Evolutionary conservation across 2,113 vertebrate species (phyloP), one percentile per base, ranked within the genome.

Genomic region (Sula dactylatra): DNA sequence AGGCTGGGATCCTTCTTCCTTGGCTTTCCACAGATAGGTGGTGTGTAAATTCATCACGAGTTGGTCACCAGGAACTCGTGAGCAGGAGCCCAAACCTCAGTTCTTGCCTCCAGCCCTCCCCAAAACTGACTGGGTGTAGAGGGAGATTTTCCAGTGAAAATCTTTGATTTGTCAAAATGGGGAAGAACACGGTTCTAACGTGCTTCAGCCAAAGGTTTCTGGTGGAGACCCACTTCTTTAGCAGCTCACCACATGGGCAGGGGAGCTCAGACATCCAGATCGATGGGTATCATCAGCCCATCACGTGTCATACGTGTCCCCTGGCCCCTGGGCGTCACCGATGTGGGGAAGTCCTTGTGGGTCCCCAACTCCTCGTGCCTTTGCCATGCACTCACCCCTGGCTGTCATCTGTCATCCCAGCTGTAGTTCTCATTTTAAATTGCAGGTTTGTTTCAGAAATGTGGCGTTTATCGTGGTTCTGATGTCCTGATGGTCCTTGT

Each of bases 301-400:
- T 49, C 64, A 9, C 0, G 3, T 22, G 45, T 34, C 6, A 1
- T 26, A 19, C 34, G 2, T 1, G 10, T 31, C 25, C 20, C 24
- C 18, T 24, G 20, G 15, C 10, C 31, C 32, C 17, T 32, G 47
- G 34, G 34, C 22, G 38, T 5, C 56, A 36, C 29, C 2, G 2
- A n/a, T 2, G 1, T 7, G 32, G 42, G 36, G 36, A 32, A 62
- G 32, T 16, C 24, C 40, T 11, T 20, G 38, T 52, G 67, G 56
- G 1, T 80, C 24, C 38, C 47, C 31, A 47, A 4, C 34, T 42
- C 40, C 38, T 45, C 1, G 0, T 10, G 11, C 52, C 44, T 73
- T 34, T 54, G 58, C 25, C 5, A 8, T 4, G 8, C 6, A 2
- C 26, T 64, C 36, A 13, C 47, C 34, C 25, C 40, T 8, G 21